A percentile compares a stretch with the other conserved stretches of the same genome.
These are phyloP conservation scores for Drosophila macrospina DNA, from an alignment of 2,888 invertebrate genomes.

Conservation along the genomic window DNA sequence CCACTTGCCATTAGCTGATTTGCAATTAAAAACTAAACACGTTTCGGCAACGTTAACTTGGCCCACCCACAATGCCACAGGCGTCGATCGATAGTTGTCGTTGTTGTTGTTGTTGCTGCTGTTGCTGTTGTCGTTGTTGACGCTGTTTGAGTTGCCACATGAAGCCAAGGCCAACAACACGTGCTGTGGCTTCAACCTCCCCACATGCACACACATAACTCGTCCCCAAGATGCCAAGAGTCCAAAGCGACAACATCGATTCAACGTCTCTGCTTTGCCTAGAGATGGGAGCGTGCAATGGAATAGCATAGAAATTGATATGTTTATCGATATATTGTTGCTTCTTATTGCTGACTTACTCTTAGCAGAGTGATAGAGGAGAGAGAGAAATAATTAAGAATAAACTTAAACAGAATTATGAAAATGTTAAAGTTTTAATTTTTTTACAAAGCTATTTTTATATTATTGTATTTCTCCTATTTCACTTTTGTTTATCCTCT, in stretches of 20 bases:
- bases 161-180: conserved; percentile 74
- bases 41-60: conserved; percentile 52
- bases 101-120: conserved; percentile 21
- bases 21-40: conserved; percentile 80
- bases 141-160: conserved; percentile 46
- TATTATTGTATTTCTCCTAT: too few species aligned
- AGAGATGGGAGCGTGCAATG: conserved; percentile 33
- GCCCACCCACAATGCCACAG: conserved; percentile 72
- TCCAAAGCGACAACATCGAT: conserved; percentile 23
- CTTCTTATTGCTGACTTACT: too few species aligned
- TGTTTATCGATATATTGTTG: not conserved
- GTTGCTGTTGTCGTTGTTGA: conserved; percentile 23
- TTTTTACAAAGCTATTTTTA: too few species aligned
- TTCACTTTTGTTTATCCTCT: too few species aligned
- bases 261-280: conserved; percentile 1
- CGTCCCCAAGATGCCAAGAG: conserved; percentile 42
- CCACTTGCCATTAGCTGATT: conserved; percentile 61
- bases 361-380: too few species aligned
- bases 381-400: too few species aligned
- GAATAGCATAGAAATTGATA: not conserved
- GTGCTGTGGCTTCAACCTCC: conserved; percentile 45
- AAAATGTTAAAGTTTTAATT: too few species aligned
- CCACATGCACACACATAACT: conserved; percentile 20
- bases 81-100: conserved; percentile 52
- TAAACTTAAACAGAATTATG: too few species aligned